These are phyloP conservation scores for Forpus xanthops DNA, from an alignment of 2,797 vertebrate species.

Conservation along the genomic window DNA sequence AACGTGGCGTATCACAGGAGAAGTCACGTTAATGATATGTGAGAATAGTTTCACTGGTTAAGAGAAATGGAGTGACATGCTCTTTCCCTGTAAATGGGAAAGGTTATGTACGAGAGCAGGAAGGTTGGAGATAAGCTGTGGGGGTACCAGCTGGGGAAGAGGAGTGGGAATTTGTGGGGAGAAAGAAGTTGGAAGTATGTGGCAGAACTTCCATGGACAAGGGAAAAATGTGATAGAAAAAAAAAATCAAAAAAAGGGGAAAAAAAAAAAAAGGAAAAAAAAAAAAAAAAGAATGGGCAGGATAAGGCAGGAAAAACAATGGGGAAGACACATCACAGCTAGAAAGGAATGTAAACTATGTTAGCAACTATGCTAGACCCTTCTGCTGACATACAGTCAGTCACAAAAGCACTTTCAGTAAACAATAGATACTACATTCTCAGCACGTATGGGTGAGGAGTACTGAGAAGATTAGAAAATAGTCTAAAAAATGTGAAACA, in stretches of 20 bases:
- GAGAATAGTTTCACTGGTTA: background rate
- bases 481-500: constrained; percentile 54
- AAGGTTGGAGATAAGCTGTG: background rate
- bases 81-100: background rate
- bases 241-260: no score
- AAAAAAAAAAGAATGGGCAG: background rate
- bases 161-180: background rate
- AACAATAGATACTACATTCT: constrained; percentile 43
- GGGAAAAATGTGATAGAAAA: background rate
- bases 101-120: background rate
- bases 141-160: background rate
- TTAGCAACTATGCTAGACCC: background rate
- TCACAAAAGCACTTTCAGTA: constrained; percentile 43
- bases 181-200: background rate
- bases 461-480: constrained; percentile 29
- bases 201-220: background rate
- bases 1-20: background rate
- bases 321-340: background rate
- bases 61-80: background rate
- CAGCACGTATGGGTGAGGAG: background rate
- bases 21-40: background rate
- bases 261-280: background rate
- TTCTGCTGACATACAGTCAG: background rate
- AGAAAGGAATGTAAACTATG: constrained; percentile 48
- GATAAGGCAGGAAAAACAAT: constrained; percentile 10